Percentiles rank a stretch among this genome's conserved stretches.
phyloP scores from a whole-genome alignment of 1,140 invertebrate species.

The Drosophila pectinifera region DNA sequence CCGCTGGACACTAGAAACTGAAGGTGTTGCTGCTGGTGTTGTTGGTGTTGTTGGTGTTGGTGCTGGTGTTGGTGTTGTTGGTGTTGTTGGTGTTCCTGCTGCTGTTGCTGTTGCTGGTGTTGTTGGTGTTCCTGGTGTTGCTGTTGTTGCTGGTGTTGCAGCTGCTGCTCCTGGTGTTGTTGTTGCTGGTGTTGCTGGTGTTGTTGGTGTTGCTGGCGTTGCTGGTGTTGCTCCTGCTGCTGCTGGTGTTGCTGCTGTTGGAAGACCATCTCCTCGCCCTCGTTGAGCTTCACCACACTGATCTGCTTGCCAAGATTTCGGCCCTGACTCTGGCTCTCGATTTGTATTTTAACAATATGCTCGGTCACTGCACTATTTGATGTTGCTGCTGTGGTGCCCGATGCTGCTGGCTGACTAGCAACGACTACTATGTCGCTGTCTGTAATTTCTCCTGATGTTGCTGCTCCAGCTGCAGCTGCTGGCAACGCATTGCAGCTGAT shows the following conservation, averaged over 20 bases:
- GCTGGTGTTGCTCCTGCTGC: slow-evolving; percentile 19
- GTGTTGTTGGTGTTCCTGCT: no score
- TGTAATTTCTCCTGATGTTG: slow-evolving; percentile 43
- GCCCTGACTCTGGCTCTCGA: slow-evolving; percentile 46
- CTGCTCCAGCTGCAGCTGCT: slow-evolving; percentile 39
- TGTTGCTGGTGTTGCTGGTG: slow-evolving; percentile 60
- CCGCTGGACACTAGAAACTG: slow-evolving; percentile 90
- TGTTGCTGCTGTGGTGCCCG: slow-evolving; percentile 25
- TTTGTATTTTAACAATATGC: slow-evolving; percentile 82
- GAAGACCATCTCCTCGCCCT: slow-evolving; percentile 49
- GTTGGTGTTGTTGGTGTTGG: slow-evolving; percentile 18
- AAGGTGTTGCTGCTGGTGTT: slow-evolving; percentile 80
- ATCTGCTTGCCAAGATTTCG: slow-evolving; percentile 67
- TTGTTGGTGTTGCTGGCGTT: no score
- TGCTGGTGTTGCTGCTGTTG: slow-evolving; percentile 49
- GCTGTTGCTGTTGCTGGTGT: slow-evolving; percentile 41
- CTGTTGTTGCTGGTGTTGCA: slow-evolving; percentile 84
- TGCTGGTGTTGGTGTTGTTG: slow-evolving; percentile 47
- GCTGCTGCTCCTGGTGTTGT: slow-evolving; percentile 56
- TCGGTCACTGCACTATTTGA: slow-evolving; percentile 58
- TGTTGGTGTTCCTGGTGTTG: slow-evolving; percentile 26
- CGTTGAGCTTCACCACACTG: slow-evolving; percentile 69
- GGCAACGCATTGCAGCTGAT: slow-evolving; percentile 76
- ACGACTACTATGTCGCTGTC: slow-evolving; percentile 38
- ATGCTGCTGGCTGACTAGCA: slow-evolving; percentile 41